Conservation (phyloP, 2,113 vertebrate genomes). For the Atherinomorus stipes region DNA sequence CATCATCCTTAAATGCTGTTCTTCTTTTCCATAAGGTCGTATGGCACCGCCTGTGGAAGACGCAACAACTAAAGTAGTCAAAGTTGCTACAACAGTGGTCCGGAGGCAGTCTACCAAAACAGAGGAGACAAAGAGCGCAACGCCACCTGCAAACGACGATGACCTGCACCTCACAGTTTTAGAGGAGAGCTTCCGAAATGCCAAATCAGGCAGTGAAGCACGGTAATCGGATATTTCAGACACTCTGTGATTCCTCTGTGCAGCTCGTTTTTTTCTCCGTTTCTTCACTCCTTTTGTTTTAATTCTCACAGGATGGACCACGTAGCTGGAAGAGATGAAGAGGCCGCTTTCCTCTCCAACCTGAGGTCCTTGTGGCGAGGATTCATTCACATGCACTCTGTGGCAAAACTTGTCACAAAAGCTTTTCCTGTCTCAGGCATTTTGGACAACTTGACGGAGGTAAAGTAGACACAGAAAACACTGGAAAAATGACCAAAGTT, state of each 20-base stretch:
- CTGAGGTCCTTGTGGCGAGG: slow-evolving; percentile 94
- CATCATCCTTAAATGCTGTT: background rate
- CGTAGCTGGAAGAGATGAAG: slow-evolving; percentile 85
- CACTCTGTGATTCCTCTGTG: background rate
- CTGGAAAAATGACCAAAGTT: background rate
- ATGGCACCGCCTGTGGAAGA: slow-evolving; percentile 89
- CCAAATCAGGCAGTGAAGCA: slow-evolving; percentile 80
- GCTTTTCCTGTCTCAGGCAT: slow-evolving; percentile 95
- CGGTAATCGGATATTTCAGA: slow-evolving; percentile 50
- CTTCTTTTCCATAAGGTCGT: slow-evolving; percentile 83
- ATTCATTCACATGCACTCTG: slow-evolving; percentile 95
- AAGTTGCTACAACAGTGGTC: slow-evolving; percentile 91
- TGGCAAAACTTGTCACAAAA: slow-evolving; percentile 96
- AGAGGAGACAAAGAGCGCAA: slow-evolving; percentile 85
- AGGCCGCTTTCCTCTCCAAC: slow-evolving; percentile 89
- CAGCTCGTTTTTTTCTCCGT: background rate
- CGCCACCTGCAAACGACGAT: slow-evolving; percentile 79
- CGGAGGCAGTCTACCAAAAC: slow-evolving; percentile 90
- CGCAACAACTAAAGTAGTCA: slow-evolving; percentile 89
- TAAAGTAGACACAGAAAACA: slow-evolving; percentile 63
- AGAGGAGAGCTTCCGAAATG: slow-evolving; percentile 89
- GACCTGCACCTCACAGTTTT: slow-evolving; percentile 89
- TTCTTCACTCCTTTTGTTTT: background rate
- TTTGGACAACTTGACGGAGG: slow-evolving; percentile 92
- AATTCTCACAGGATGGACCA: slow-evolving; percentile 67